Evolutionary conservation across 2,797 vertebrate genomes (phyloP), one percentile per base, ranked within the genome.

Genomic region (Falco biarmicus): DNA sequence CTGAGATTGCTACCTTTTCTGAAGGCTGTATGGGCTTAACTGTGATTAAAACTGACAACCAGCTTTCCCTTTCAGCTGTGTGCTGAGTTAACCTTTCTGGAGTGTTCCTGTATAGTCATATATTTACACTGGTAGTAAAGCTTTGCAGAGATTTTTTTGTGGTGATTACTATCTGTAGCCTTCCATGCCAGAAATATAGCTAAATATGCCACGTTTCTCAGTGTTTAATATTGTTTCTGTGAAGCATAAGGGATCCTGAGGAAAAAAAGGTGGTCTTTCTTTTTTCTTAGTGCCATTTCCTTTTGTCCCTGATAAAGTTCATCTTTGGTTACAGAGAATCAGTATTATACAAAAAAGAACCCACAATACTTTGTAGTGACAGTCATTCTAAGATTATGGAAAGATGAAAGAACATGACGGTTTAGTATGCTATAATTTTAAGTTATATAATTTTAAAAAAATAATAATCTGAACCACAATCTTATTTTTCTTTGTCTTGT

Each of bases 41-140:
- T 76, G 19, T 80, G 56, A 96, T 66, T 93, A 37, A 51, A 95
- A 37, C 45, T 82, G 73, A 87, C 91, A 96, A 77, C 47, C 26
- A 31, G 24, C 26, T 41, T 95, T 91, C n/a, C 73, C 21, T 80
- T 53, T 78, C 66, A 47, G 45, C 74, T 21, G 3, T 91, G n/a
- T 53, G 66, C 73, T 66, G 39, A 81, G 11, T 69, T 97, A 87
- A 96, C 68, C 77, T 60, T 45, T 64, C 65, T 94, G 87, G 28
- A 85, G 13, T 25, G 8, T 32, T n/a, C 31, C 56, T 79, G 20
- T 34, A 56, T 12, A 37, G 2, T 80, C 63, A 29, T 66, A 32
- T 48, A 86, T 73, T 93, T 94, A 50, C 61, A 80, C 16, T 73
- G 26, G 45, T 45, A 65, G 77, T 13, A 84, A 89, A 68, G 26